These are phyloP conservation scores for Isotomurus palustris DNA, from an alignment of 2,888 invertebrate species.

Conservation along the genomic window DNA sequence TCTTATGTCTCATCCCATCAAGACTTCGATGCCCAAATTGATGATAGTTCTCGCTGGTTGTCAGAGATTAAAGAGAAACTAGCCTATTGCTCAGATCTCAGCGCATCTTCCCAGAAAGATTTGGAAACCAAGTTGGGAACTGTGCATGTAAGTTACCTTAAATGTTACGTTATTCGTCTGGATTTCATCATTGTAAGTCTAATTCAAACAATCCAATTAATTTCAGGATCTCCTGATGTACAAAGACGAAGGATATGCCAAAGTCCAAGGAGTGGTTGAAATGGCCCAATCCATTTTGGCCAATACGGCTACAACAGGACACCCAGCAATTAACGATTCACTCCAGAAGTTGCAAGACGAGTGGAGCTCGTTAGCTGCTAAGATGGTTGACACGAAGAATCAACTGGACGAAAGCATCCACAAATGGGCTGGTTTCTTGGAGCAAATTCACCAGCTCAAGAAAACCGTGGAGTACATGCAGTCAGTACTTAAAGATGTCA, in stretches of 20 bases:
- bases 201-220: not conserved
- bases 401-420: slow-evolving; percentile 82
- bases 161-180: not conserved
- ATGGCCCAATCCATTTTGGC: slow-evolving; percentile 83
- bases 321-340: slow-evolving; percentile 77
- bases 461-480: slow-evolving; percentile 77
- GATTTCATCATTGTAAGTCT: not conserved
- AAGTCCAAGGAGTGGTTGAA: slow-evolving; percentile 83
- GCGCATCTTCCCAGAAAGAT: slow-evolving; percentile 76
- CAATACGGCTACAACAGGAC: slow-evolving; percentile 84
- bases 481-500: slow-evolving; percentile 65
- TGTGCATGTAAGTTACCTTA: slow-evolving; percentile 56
- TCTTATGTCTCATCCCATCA: slow-evolving; percentile 82
- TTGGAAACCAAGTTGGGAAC: slow-evolving; percentile 76
- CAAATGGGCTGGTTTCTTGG: slow-evolving; percentile 84
- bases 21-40: slow-evolving; percentile 75
- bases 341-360: slow-evolving; percentile 78
- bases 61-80: slow-evolving; percentile 75
- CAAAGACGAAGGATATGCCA: slow-evolving; percentile 87
- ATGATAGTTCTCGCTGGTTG: slow-evolving; percentile 78
- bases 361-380: slow-evolving; percentile 78
- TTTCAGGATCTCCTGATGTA: slow-evolving; percentile 72
- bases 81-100: slow-evolving; percentile 78
- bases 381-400: slow-evolving; percentile 85
- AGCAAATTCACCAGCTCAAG: slow-evolving; percentile 78